Evolutionary conservation across 2,888 invertebrate genomes (phyloP), one percentile per base, ranked within the genome.

Genomic region (Taphrorychus bicolor): DNA sequence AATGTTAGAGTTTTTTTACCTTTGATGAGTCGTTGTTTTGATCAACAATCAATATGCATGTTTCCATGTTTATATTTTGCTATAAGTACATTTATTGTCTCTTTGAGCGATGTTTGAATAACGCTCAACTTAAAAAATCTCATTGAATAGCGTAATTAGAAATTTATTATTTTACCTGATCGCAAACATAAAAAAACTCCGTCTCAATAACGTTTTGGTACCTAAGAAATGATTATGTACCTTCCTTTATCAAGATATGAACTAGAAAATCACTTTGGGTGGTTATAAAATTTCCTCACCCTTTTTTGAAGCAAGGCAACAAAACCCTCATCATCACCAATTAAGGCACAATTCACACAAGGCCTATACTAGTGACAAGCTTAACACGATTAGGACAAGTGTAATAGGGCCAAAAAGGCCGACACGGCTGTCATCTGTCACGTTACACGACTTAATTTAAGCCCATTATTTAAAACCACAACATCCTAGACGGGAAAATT

Each of bases 381-480:
- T 19, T 48, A 17, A 17, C 48, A 48, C 48, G 7, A 48, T 48
- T 19, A 48, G n/a, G 19, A 48, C 16, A 48, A 48, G 16, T 32
- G 32, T 32, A 32, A 18, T 48, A 16, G 16, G 48, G 16, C 18
- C 16, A 48, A 48, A 17, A n/a, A 48, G 14, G 48, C 48, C 48
- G 17, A 9, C 16, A 9, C 32, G 32, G 32, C 9, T 48, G 48
- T 48, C 48, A 48, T 5, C 48, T 48, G 48, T 48, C 48, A 17
- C 18, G 48, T 48, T 48, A 14, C 48, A 16, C 17, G 19, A 17
- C 48, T 48, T 48, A 48, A 48, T 48, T 48, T 48, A 48, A 48
- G 48, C 48, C 48, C 16, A 48, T 48, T 48, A 48, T 48, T 48
- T 19, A 48, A 48, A 48, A 48, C 48, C 48, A 48, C 16, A 48